Evolutionary conservation across 2,113 vertebrate genomes (phyloP).

Genomic region (Macrotus californicus): DNA sequence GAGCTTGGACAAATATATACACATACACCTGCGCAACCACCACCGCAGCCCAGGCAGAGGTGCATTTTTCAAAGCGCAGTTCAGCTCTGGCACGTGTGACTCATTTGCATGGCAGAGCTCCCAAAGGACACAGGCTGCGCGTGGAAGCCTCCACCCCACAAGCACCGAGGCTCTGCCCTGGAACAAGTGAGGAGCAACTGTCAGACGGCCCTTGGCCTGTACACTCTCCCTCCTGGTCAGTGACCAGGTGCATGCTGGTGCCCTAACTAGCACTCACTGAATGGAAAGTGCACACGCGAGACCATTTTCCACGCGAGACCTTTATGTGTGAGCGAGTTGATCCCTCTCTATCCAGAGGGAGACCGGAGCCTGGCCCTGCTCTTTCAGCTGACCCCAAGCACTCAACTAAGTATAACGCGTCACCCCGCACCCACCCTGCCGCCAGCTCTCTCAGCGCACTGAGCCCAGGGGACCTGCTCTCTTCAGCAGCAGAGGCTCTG

Average conservation of each 20-base stretch:
- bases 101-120: not conserved
- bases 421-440: not conserved
- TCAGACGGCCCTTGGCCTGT: not conserved
- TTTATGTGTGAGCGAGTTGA: not conserved
- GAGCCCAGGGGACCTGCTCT: not conserved
- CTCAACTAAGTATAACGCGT: not conserved
- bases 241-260: not conserved
- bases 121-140: not conserved
- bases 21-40: not conserved
- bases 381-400: not conserved
- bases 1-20: not conserved
- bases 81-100: not conserved
- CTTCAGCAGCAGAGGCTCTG: not conserved
- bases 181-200: not conserved
- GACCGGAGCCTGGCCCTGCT: not conserved
- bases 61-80: not conserved
- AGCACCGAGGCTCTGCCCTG: not conserved
- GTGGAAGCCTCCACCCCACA: not conserved
- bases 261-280: no score
- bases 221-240: not conserved
- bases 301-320: not conserved
- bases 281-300: no score
- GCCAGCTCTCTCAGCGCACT: not conserved
- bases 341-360: not conserved
- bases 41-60: not conserved